phyloP scores from a whole-genome alignment of 2,113 vertebrate genomes.

The Larimichthys polyactis region DNA sequence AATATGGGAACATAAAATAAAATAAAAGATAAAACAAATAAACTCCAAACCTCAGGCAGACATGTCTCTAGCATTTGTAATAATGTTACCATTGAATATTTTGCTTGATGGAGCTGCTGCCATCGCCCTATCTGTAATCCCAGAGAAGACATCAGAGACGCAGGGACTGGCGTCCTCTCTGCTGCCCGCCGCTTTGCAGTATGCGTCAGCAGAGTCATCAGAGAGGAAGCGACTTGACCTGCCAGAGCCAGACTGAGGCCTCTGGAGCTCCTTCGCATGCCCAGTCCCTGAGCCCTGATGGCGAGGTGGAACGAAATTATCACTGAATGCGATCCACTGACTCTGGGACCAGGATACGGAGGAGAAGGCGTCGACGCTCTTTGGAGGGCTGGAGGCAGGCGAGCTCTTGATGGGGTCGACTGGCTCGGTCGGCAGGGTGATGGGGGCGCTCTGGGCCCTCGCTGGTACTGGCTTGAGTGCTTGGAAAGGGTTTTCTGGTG shows the following conservation, averaged over 20 bases:
- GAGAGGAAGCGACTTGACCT: conserved; percentile 81
- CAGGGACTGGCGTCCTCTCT: conserved; percentile 76
- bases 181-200: conserved; percentile 62
- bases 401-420: conserved; percentile 53
- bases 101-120: conserved; percentile 78
- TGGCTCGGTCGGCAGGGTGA: conserved; percentile 72
- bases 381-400: conserved; percentile 49
- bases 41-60: conserved; percentile 53
- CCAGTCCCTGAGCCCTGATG: conserved; percentile 57
- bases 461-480: conserved; percentile 74
- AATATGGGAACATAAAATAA: conserved; percentile 24
- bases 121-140: conserved; percentile 77
- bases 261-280: conserved; percentile 73
- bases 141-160: conserved; percentile 76
- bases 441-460: conserved; percentile 81
- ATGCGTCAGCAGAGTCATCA: conserved; percentile 82
- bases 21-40: conserved; percentile 27
- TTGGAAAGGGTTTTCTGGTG: conserved; percentile 81
- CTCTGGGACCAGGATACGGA: conserved; percentile 82
- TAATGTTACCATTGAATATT: conserved; percentile 84
- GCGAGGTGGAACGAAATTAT: conserved; percentile 75
- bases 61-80: conserved; percentile 22
- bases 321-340: conserved; percentile 88
- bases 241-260: conserved; percentile 66
- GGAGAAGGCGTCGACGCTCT: conserved; percentile 73